Base-by-base conservation (phyloP, 2,797 vertebrate genomes). In the Lates japonicus region DNA sequence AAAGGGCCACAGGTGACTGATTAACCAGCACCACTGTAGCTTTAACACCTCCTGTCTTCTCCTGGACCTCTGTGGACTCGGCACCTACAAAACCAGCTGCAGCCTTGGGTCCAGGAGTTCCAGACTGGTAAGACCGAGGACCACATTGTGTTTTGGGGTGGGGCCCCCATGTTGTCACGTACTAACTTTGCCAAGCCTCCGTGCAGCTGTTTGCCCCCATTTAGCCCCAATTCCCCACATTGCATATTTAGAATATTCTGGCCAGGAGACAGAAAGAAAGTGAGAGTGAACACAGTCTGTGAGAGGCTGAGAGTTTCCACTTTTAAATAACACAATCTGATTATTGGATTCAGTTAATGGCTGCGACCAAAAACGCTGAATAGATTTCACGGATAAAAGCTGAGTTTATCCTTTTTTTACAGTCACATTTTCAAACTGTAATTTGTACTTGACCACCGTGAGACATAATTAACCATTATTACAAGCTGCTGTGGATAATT, bases 361-460 rank as follows among this genome's bases (percentile, higher is more conserved):
- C 25, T 29, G 2, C 39, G 1, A 39, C 39, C 39, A 39, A 39
- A 62, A 54, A 66, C 10, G 44, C 49, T 39, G 39, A 37, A 11
- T 16, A 55, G 65, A 58, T 70, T 22, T 42, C 22, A 35, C 52
- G 22, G 49, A 70, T 33, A 65, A 19, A 48, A 70, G 31, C 61
- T 5, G 14, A n/a, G 29, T 44, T 66, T 54, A 1, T 29, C 25
- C 25, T 29, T 58, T 67, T 48, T 55, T 41, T 25, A 1, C 54
- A 20, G 55, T 11, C 4, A 39, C 7, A 19, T 49, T 7, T 49
- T 25, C 20, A 14, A 46, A 37, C 61, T 35, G 44, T n/a, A 10
- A 37, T 78, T 70, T 57, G 22, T 7, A 3, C 14, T 59, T 5
- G 4, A 10, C 16, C 20, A 10, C 22, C 0, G 10, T 20, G 33